Conservation (phyloP, 2,888 invertebrate genomes). For the Perdita meconis region DNA sequence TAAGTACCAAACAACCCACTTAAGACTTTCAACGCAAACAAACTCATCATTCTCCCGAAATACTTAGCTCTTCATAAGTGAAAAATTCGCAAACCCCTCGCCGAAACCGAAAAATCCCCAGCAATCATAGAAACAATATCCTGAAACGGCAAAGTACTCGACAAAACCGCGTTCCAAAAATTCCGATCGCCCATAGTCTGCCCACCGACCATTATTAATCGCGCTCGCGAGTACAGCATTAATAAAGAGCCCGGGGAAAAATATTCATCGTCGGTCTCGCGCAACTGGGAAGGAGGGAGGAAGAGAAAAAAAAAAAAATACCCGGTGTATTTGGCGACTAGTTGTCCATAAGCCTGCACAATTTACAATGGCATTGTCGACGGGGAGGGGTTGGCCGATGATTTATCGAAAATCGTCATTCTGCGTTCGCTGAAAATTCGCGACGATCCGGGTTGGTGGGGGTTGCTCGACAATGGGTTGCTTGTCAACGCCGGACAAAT, state of each 20-base stretch:
- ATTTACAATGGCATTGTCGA: slow-evolving; percentile 56
- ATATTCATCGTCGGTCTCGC: slow-evolving; percentile 19
- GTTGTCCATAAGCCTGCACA: slow-evolving; percentile 58
- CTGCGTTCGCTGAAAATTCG: slow-evolving; percentile 59
- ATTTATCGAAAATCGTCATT: slow-evolving; percentile 68
- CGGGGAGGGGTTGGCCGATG: slow-evolving; percentile 41
- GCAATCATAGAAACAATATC: background rate
- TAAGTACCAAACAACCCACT: too few species aligned
- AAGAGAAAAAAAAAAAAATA: too few species aligned
- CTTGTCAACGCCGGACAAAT: slow-evolving; percentile 68
- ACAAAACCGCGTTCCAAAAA: background rate
- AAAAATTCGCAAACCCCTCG: too few species aligned
- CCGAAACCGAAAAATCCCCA: background rate
- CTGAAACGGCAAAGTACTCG: background rate
- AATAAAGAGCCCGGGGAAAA: slow-evolving; percentile 44
- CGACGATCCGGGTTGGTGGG: slow-evolving; percentile 16
- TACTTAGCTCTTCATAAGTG: too few species aligned
- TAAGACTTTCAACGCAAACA: too few species aligned
- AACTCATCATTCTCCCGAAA: too few species aligned
- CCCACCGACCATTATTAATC: slow-evolving; percentile 35
- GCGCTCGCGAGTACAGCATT: slow-evolving; percentile 23
- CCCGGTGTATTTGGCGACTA: slow-evolving; percentile 57
- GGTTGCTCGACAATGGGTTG: slow-evolving; percentile 50
- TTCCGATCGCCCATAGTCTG: background rate
- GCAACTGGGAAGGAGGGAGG: slow-evolving; percentile 3